Evolutionary conservation across 2,888 invertebrate species (phyloP), one percentile per base, ranked within the genome.

Genomic region (Euproctis similis): DNA sequence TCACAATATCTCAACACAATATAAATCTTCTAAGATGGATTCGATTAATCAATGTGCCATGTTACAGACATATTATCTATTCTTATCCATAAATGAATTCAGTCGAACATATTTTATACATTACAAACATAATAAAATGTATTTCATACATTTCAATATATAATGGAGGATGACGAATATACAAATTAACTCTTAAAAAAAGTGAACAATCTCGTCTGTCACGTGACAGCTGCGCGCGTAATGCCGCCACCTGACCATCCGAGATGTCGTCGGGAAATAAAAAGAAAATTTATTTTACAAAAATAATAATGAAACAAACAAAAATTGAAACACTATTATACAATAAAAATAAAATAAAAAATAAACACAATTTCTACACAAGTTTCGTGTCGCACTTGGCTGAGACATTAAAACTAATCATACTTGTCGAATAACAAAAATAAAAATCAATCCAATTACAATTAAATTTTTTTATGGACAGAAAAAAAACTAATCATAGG

Each of bases 221-320:
- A 39, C 25, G 27, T 28, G 47, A 40, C 46, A 26, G 28, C 9
- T n/a, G n/a, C n/a, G n/a, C n/a, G n/a, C 14, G 18, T 23, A 29
- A 29, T 34, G 30, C 44, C 46, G 46, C 36, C 45, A 35, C 31
- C 41, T 46, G 60, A 63, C 59, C 51, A 42, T 54, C 55, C 55
- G 64, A 66, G 63, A n/a, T n/a, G n/a, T n/a, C n/a, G n/a, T n/a
- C n/a, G n/a, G n/a, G n/a, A n/a, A n/a, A n/a, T n/a, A n/a, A n/a
- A 72, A 75, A 75, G 65, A 72, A 74, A 74, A 72, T 63, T 59
- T 60, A 64, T 63, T 69, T 62, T 71, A 76, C 66, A 74, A 73
- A 74, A 71, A 64, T 59, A 55, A 61, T 64, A 62, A 59, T 45
- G 51, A 32, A 58, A 56, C 51, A 51, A 70, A n/a, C n/a, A n/a